These are phyloP conservation scores for Anoplopoma fimbria DNA, from an alignment of 2,113 vertebrate species.

Conservation along the genomic window DNA sequence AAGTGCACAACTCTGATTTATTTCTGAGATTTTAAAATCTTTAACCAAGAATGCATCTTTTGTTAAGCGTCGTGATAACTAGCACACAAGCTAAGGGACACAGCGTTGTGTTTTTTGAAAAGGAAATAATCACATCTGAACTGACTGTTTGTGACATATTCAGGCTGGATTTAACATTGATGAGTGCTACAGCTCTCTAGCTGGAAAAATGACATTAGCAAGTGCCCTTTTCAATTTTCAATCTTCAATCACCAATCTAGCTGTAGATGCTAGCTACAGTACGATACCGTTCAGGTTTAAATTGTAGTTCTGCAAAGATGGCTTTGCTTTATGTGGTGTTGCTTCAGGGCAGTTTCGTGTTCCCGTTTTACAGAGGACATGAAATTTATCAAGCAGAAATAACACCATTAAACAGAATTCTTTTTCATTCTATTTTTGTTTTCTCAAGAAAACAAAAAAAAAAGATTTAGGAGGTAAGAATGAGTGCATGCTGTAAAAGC, in stretches of 20 bases:
- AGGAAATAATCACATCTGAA: not conserved
- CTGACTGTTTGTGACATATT: not conserved
- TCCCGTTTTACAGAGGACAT: not conserved
- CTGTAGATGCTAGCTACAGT: not conserved
- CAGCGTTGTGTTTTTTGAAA: not conserved
- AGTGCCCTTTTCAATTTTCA: no score
- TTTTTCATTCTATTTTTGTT: not conserved
- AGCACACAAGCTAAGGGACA: not conserved
- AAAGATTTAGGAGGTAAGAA: not conserved
- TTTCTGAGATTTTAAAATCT: not conserved
- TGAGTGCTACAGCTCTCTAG: no score
- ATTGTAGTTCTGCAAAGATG: no score
- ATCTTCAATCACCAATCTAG: no score
- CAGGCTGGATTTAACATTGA: not conserved
- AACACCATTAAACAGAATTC: not conserved
- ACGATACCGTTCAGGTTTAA: not conserved
- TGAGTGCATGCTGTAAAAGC: constrained; percentile 23
- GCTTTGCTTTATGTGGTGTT: not conserved
- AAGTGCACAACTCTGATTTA: not conserved
- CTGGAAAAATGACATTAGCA: no score
- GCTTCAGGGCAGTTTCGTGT: not conserved
- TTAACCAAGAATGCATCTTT: not conserved
- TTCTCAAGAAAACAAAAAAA: not conserved
- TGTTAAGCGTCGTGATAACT: no score
- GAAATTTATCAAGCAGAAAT: not conserved